A percentile compares a stretch with the other conserved stretches of the same genome.
Conservation (phyloP, 2,113 vertebrate species). For the Hypanus sabinus region DNA sequence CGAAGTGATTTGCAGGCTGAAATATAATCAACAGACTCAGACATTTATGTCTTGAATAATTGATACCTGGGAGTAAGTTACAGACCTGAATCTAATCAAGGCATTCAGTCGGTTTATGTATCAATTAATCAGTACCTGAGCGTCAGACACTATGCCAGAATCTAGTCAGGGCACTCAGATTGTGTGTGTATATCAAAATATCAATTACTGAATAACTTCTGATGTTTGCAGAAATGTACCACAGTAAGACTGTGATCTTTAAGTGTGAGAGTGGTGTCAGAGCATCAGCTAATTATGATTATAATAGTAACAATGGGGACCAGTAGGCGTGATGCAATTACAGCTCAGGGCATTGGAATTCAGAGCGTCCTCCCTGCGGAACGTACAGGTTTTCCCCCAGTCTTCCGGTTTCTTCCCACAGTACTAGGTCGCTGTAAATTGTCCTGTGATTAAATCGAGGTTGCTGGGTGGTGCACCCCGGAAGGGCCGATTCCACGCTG, state of each 20-base stretch:
- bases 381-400: too few species aligned
- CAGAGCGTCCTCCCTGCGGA: too few species aligned
- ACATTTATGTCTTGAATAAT: not conserved
- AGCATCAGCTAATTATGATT: not conserved
- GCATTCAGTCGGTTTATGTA: not conserved
- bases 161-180: not conserved
- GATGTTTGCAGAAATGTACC: not conserved
- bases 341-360: too few species aligned
- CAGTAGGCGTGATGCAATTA: too few species aligned
- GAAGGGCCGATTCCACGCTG: too few species aligned
- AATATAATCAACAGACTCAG: too few species aligned
- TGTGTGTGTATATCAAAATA: not conserved
- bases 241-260: not conserved
- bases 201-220: not conserved
- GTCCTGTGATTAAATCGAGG: too few species aligned
- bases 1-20: too few species aligned
- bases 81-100: not conserved
- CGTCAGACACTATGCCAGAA: not conserved
- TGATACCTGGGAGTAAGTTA: not conserved
- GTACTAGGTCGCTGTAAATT: too few species aligned
- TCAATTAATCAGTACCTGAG: not conserved
- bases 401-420: too few species aligned
- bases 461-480: too few species aligned
- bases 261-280: not conserved
- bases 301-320: too few species aligned